Evolutionary conservation across 2,888 invertebrate genomes (phyloP).

Genomic region (Keiferia lycopersicella): DNA sequence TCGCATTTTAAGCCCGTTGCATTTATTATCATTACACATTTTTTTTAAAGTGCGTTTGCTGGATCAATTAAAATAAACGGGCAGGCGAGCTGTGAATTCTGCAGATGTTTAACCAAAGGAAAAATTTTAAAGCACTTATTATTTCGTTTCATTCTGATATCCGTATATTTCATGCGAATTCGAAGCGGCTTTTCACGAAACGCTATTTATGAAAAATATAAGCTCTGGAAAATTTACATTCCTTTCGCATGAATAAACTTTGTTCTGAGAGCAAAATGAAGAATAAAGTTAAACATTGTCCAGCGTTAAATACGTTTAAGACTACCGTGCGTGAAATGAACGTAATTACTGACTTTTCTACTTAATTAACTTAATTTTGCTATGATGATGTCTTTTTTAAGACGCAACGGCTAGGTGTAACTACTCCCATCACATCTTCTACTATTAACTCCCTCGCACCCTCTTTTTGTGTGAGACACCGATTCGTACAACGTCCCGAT

Average conservation of each 20-base stretch:
- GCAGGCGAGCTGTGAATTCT: neutral
- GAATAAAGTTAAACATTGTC: slow-evolving; percentile 2
- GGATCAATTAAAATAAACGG: neutral
- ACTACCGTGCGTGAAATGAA: neutral
- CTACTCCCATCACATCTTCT: too few species aligned
- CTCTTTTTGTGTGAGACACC: too few species aligned
- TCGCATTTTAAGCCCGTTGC: too few species aligned
- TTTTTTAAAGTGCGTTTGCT: neutral
- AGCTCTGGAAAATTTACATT: slow-evolving; percentile 7
- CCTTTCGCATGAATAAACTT: slow-evolving; percentile 4
- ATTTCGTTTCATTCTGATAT: slow-evolving; percentile 1
- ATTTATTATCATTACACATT: neutral
- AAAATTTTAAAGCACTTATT: slow-evolving; percentile 3
- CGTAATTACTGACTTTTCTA: neutral
- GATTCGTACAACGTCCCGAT: too few species aligned
- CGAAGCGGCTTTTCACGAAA: slow-evolving; percentile 5
- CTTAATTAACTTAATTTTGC: too few species aligned
- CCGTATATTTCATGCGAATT: slow-evolving; percentile 4
- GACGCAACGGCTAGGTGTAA: too few species aligned
- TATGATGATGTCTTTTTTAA: too few species aligned
- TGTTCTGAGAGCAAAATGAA: neutral
- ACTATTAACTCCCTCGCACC: too few species aligned
- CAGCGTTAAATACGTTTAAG: neutral
- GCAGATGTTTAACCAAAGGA: neutral
- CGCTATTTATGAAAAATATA: slow-evolving; percentile 10